Evolutionary conservation across 2,113 vertebrate species (phyloP), one percentile per base, ranked within the genome.

Genomic region (Aspidoscelis tigris): DNA sequence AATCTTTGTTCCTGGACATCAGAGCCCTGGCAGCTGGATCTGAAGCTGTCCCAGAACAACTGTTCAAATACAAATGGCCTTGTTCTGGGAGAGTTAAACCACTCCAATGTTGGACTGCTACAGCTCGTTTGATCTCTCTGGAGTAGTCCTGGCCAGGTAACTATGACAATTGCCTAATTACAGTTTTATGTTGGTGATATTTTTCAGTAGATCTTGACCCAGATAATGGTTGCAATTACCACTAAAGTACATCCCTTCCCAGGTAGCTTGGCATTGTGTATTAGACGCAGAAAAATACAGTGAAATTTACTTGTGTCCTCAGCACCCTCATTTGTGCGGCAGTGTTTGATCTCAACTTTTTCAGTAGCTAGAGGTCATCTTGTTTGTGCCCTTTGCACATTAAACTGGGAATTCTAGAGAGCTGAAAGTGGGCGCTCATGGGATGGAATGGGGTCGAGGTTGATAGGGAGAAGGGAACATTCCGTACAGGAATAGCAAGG

Each of bases 401-500:
- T 85, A 58, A 75, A 81, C 18, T 76, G 47, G 70, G 77, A 74
- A 75, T 76, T 86, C 39, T 76, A 80, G 20, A 81, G 50, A n/a
- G 68, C 58, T 24, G 41, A 66, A 65, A 77, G 69, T 84, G 76
- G 82, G 24, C 55, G 26, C 76, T 68, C 39, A 61, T 33, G 16
- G 10, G 50, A 16, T 26, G 53, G 55, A 24, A 26, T 26, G 53
- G 55, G 39, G 41, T 33, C 20, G 47, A 50, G 43, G 39, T 43
- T 84, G 79, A n/a, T 47, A 26, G 68, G 66, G 39, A 73, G 55
- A 81, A 87, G 58, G 61, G 26, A 89, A n/a, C 86, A 90, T 76
- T 74, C 88, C 5, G 4, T 53, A 61, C 47, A 73, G 58, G 73
- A 87, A 87, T 86, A 86, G 75, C 80, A 20, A 7, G 1, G 81